Percentiles rank a stretch among this genome's conserved stretches.
Conservation (phyloP, 2,113 vertebrate genomes). For the Bubo scandiacus region DNA sequence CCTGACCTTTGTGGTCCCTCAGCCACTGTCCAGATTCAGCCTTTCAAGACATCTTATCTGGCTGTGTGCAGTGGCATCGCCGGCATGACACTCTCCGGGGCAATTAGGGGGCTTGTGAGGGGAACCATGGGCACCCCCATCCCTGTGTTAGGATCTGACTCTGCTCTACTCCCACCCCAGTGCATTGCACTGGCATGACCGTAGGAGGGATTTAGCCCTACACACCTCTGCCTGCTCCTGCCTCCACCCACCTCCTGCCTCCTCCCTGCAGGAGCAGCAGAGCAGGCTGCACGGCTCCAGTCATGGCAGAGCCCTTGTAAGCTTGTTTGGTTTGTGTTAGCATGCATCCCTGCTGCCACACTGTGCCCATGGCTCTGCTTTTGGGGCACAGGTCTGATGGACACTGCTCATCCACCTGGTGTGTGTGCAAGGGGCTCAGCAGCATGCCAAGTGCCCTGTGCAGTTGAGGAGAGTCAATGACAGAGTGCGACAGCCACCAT, state of each 20-base stretch:
- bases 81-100: background rate
- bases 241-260: background rate
- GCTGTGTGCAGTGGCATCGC: background rate
- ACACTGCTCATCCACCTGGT: background rate
- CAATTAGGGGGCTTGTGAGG: background rate
- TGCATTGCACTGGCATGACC: too few relatives aligned
- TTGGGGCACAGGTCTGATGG: background rate
- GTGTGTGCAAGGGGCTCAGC: accelerated
- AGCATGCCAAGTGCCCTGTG: background rate
- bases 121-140: background rate
- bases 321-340: background rate
- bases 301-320: background rate
- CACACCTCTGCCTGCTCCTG: background rate
- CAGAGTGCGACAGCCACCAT: background rate
- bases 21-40: background rate
- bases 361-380: background rate
- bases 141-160: background rate
- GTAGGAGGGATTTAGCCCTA: background rate
- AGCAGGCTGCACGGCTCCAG: background rate
- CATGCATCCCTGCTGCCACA: accelerated
- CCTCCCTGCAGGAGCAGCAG: background rate
- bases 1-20: background rate
- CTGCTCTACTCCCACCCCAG: background rate
- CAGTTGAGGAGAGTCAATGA: background rate
- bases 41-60: background rate